phyloP scores from a whole-genome alignment of 2,888 invertebrate genomes.

The Mellilla xanthometata region DNA sequence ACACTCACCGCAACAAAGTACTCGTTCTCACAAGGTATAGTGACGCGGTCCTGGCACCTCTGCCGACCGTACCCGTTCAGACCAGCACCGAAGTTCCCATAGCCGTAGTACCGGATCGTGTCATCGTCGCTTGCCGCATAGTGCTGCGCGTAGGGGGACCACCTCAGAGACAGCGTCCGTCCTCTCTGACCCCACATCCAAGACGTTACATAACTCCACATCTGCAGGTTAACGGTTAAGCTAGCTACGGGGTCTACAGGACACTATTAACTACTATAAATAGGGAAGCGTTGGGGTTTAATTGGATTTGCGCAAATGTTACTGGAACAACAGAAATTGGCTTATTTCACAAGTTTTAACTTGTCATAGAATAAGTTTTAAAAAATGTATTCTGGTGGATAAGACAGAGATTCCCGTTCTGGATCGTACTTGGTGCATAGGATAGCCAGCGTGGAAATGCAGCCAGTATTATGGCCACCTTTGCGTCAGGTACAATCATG shows the following conservation, averaged over 20 bases:
- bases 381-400: no score
- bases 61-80: conserved; percentile 58
- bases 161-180: conserved; percentile 35
- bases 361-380: no score
- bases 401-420: no score
- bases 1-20: conserved; percentile 88
- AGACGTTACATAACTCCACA: conserved; percentile 73
- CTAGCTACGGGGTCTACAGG: conserved; percentile 57
- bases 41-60: conserved; percentile 87
- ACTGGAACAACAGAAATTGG: no score
- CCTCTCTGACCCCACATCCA: conserved; percentile 66
- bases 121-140: conserved; percentile 43
- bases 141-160: conserved; percentile 75
- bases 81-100: conserved; percentile 62
- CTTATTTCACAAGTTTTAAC: no score
- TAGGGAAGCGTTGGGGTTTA: no score
- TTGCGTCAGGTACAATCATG: no score
- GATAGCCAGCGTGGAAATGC: no score
- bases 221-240: conserved; percentile 60
- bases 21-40: conserved; percentile 92
- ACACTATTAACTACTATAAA: background rate
- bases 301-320: no score
- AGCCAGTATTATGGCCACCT: no score
- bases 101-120: conserved; percentile 60
- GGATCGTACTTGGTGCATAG: no score